Evolutionary conservation across 2,888 invertebrate genomes (phyloP), one percentile per base, ranked within the genome.

Genomic region (Cantharis flavilabris): DNA sequence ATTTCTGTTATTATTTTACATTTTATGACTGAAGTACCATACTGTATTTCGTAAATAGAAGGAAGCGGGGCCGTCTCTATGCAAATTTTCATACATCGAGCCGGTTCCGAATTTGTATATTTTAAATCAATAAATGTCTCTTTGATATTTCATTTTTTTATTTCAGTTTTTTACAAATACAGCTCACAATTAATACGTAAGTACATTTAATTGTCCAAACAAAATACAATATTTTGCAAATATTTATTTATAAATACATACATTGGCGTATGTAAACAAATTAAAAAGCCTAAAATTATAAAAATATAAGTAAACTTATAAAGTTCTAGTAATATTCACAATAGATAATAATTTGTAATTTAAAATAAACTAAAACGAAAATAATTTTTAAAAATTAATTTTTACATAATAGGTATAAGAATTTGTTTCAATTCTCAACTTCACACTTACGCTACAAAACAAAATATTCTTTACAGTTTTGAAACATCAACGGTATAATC

Each of bases 401-500:
- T 33, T 49, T 49, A 49, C 49, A 49, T 49, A n/a, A 49, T 49
- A 26, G 9, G 9, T 26, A 49, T 5, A 33, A 33, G 13, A 49
- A n/a, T 49, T 67, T 26, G 23, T 23, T 23, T 67, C 65, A 13
- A 67, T 26, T 67, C 3, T 67, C 65, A 23, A 67, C n/a, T 23
- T 67, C 65, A 67, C 65, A 67, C 65, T 23, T 26, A 67, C n/a
- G 7, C 13, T 67, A 20, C 23, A 67, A 67, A 67, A 67, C 23
- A 67, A 23, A 67, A 67, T 7, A 10, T 67, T 23, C 26, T 67
- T 23, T 67, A 67, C 23, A 26, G 26, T n/a, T n/a, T 67, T 49
- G 30, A 62, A 62, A 67, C 30, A 75, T 92, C 92, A 97, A 91
- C 97, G 96, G 89, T 95, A 98, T 72, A 97, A 91, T 83, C 96